Base-by-base conservation (phyloP, 2,888 invertebrate genomes). In the Glaucopsyche alexis region DNA sequence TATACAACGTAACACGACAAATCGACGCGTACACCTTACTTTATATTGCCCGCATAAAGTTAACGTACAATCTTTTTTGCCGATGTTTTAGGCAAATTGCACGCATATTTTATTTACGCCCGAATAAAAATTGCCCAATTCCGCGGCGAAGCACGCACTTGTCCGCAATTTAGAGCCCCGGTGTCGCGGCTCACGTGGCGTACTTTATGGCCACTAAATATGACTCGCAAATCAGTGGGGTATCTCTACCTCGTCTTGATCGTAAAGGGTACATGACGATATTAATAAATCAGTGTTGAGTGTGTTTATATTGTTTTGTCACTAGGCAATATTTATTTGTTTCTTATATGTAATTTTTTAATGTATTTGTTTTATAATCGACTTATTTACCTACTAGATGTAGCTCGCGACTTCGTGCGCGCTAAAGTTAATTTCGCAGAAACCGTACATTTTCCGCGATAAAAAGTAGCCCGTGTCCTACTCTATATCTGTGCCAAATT, bases 21-120 rank as follows among this genome's bases (percentile, higher is more conserved):
- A 72, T 73, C 60, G 60, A 29, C 29, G 19, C 60, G 19, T 38
- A 38, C 38, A 60, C 60, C 60, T 60, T 14, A 38, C 60, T 11
- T 29, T 38, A 60, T 60, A 60, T 60, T 29, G 60, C 60, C 11
- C 19, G 29, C 29, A 60, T 60, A 60, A 60, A 60, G 60, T 60
- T 60, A 60, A 29, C 60, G 29, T 60, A 60, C 60, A 29, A 29
- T 60, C 55, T 29, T 60, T 38, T 60, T 14, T 60, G 73, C 65
- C 60, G n/a, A 71, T 60, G 88, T 90, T 90, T 90, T 90, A 90
- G 84, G 84, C 85, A 91, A 91, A 91, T 91, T 91, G 91, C 87
- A 78, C 78, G 78, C 81, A 81, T 89, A 85, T 88, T 87, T 90
- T 91, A 91, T 91, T 90, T 91, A 91, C 88, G 84, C 80, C 77